Conservation (phyloP, 2,797 vertebrate genomes). For the Enteromius mattozi region DNA sequence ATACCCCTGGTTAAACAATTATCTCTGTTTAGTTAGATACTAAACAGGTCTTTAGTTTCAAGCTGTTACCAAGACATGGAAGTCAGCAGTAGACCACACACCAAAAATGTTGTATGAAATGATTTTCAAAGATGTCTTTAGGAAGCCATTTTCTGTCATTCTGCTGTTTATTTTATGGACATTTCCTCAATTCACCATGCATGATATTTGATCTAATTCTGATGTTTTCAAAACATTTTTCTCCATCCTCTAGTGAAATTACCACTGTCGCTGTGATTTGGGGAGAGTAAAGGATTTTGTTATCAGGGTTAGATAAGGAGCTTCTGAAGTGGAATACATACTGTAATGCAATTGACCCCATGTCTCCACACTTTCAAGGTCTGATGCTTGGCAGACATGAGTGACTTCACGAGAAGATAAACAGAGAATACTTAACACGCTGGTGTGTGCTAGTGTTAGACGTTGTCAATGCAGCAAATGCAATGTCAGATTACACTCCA, state of each 20-base stretch:
- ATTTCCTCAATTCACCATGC: conserved; percentile 15
- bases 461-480: conserved; percentile 40
- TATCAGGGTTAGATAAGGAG: conserved; percentile 60
- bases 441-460: conserved; percentile 55
- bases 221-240: conserved; percentile 18
- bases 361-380: conserved; percentile 61
- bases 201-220: conserved; percentile 27
- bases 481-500: conserved; percentile 28
- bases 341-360: conserved; percentile 62
- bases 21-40: not conserved
- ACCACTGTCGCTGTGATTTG: conserved; percentile 45
- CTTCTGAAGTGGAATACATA: conserved; percentile 62
- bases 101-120: not conserved
- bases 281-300: conserved; percentile 49
- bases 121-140: not conserved
- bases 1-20: conserved; percentile 1
- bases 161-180: not conserved
- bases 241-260: conserved; percentile 36
- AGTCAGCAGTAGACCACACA: not conserved
- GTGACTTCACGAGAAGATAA: conserved; percentile 61
- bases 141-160: not conserved
- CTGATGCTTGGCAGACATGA: conserved; percentile 59
- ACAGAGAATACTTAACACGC: conserved; percentile 61
- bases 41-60: conserved; percentile 13
- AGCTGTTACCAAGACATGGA: not conserved